Evolutionary conservation across 2,113 vertebrate species (phyloP).

Genomic region (Eudorcas thomsonii): DNA sequence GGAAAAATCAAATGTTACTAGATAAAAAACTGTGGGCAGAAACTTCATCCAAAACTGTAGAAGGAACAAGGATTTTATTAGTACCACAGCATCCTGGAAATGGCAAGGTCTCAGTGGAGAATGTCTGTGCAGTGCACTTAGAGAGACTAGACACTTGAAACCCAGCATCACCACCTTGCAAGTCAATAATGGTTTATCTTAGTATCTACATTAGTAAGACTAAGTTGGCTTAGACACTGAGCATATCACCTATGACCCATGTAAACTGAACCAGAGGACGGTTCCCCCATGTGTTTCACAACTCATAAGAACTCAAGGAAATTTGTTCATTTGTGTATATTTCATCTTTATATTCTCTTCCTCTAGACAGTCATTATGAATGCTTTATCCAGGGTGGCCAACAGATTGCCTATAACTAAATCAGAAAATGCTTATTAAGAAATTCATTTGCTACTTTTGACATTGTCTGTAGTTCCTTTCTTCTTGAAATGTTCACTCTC

Average conservation of each 20-base stretch:
- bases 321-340: not conserved
- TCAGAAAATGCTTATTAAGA: not conserved
- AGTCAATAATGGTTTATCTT: not conserved
- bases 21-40: not conserved
- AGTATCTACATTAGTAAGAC: not conserved
- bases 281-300: not conserved
- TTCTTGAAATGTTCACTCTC: not conserved
- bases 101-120: not conserved
- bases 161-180: not conserved
- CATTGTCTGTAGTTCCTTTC: not conserved
- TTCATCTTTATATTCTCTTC: not conserved
- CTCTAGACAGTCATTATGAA: not conserved
- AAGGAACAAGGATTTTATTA: not conserved
- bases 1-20: not conserved
- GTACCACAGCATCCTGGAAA: not conserved
- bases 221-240: not conserved
- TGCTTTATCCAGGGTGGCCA: not conserved
- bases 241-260: no score
- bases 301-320: not conserved
- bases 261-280: not conserved
- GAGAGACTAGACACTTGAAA: not conserved
- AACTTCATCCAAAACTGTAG: not conserved
- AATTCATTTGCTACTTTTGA: not conserved
- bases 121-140: no score
- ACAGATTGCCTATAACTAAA: not conserved